Evolutionary conservation across 2,797 vertebrate genomes (phyloP), one percentile per base, ranked within the genome.

Genomic region (Taeniopygia guttata): DNA sequence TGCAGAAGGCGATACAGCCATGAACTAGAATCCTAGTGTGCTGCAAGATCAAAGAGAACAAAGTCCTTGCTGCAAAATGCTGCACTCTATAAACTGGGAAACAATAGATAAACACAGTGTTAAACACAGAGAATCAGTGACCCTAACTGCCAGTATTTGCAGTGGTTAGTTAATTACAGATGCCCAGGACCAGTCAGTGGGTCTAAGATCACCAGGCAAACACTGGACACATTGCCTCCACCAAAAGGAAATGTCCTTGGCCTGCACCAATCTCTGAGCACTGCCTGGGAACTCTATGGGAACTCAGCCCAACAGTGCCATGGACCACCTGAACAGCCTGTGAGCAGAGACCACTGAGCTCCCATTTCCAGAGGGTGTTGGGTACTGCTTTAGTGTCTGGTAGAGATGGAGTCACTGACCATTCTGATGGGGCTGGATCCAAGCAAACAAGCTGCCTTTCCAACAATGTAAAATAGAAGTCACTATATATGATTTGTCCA

Each of bases 141-240:
- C 14, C 10, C 38, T n/a, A 45, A 51, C 17, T 32, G n/a, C 32
- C 13, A 43, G 5, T 11, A 60, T 83, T 74, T 87, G 11, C 27
- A 64, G 54, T 29, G 7, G 10, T 54, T 92, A 54, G 10, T 54
- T 92, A 54, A 43, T 54, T 74, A 20, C 7, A 56, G 38, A 25
- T 52, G 11, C 4, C 16, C 52, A 78, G 36, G 19, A 63, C 9
- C 16, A n/a, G 4, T 3, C 3, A 0, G 4, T 56, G 36, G 30
- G 20, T 81, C 7, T 75, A 23, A 75, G 43, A 21, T 5, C 36
- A 69, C 14, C 42, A 59, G 36, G 16, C 20, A 58, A 13, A 6
- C 22, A 27, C 11, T 21, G 29, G 36, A 56, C 62, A 58, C n/a
- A 59, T 7, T 62, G 12, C 14, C 40, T 72, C 3, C n/a, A 51